Percentiles rank a stretch among this genome's conserved stretches.
Conservation (phyloP, 2,113 vertebrate genomes). For the Balaenoptera acutorostrata region DNA sequence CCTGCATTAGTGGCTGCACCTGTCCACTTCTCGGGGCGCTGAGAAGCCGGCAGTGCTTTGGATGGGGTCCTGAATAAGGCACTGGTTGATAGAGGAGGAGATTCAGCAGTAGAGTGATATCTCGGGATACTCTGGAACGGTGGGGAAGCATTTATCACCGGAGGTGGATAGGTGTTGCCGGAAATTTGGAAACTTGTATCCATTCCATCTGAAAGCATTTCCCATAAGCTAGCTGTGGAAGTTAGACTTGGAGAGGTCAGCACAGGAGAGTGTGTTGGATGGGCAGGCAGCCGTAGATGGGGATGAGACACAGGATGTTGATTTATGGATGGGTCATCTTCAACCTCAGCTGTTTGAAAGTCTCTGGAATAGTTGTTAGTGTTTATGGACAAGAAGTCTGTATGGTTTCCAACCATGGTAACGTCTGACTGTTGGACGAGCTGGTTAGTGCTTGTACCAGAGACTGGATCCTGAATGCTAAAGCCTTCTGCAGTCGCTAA, state of each 20-base stretch:
- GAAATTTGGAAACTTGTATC: neutral
- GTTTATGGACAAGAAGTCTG: conserved; percentile 1
- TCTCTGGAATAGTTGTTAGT: neutral
- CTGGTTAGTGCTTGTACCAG: neutral
- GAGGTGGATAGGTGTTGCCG: neutral
- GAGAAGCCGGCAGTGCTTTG: conserved; percentile 50
- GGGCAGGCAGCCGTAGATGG: neutral
- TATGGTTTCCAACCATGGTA: neutral
- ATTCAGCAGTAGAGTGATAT: conserved; percentile 18
- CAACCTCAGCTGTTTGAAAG: neutral
- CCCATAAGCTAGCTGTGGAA: neutral
- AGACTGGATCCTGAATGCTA: conserved; percentile 10
- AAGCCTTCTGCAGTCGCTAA: conserved; percentile 4
- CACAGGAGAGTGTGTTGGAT: neutral
- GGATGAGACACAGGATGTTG: neutral
- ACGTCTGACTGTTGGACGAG: neutral
- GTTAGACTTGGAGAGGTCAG: neutral
- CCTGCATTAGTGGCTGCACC: conserved; percentile 55
- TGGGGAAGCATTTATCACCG: neutral
- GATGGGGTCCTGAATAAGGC: neutral
- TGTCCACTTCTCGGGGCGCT: conserved; percentile 50
- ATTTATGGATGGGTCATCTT: neutral
- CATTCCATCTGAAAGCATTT: conserved; percentile 52
- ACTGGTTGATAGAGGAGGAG: conserved; percentile 15
- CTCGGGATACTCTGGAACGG: conserved; percentile 1